Evolutionary conservation across 2,113 vertebrate genomes (phyloP), one percentile per base, ranked within the genome.

Genomic region (Tenebrosternarchus preto): DNA sequence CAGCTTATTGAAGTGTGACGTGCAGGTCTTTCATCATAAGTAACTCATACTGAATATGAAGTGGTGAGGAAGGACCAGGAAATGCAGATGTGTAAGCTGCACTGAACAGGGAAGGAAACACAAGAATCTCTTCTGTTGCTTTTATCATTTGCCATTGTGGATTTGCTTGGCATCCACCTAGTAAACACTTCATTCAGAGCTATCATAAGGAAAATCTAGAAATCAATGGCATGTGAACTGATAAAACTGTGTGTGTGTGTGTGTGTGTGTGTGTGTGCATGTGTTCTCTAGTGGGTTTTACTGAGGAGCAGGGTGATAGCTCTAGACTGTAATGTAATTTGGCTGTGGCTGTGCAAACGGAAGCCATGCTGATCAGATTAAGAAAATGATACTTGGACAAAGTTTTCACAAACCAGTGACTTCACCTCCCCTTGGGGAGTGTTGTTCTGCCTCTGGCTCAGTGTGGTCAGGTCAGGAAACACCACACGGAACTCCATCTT

Each of bases 291-390:
- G 67, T 75, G 73, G 73, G 9, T 15, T 50, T 50, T 12, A 50
- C 43, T 82, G 69, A 84, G 71, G 61, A 83, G 64, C 57, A 79
- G 50, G 15, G 68, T 83, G 78, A 80, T 43, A 76, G 63, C 12
- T 76, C 61, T 73, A 69, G 70, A 73, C 73, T 17, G 22, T 82
- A 83, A 61, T 60, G 68, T 79, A 60, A 88, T 88, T 90, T 85
- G 77, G 75, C 19, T 90, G 84, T 67, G 68, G 63, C 64, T 46
- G 73, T 83, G 36, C 77, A 75, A 86, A 83, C 39, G 72, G 86
- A 82, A 77, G 29, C 25, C 74, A 78, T 68, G 61, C 82, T 82
- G 85, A 86, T 81, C 74, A 89, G 83, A 89, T 88, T 82, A 85
- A 53, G 59, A 70, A 82, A 81, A 2, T 53, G 80, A 82, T 69